These are phyloP conservation scores for Oxyruncus cristatus DNA, from an alignment of 2,113 vertebrate genomes.

Conservation along the genomic window DNA sequence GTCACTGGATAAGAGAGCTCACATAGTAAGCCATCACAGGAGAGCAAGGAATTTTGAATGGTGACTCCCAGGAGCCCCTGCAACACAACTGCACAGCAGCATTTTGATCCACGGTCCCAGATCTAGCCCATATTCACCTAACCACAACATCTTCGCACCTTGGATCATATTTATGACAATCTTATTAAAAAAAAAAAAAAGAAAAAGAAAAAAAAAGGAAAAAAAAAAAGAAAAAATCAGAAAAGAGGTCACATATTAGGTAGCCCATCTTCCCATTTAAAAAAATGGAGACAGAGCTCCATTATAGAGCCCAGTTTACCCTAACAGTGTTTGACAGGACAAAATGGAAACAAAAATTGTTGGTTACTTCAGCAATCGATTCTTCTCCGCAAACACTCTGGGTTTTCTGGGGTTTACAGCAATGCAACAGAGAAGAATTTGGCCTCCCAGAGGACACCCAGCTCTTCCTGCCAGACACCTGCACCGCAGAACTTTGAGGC, in stretches of 20 bases:
- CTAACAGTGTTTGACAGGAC: background rate
- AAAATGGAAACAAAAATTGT: background rate
- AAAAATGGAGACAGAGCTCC: background rate
- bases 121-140: background rate
- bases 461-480: background rate
- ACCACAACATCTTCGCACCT: background rate
- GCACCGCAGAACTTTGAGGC: background rate
- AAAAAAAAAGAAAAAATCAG: background rate
- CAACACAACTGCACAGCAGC: background rate
- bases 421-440: background rate
- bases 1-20: background rate
- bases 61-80: background rate
- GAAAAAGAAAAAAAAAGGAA: background rate
- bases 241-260: background rate
- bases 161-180: background rate
- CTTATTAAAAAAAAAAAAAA: background rate
- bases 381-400: background rate
- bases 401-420: background rate
- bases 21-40: background rate
- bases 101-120: background rate
- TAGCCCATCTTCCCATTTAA: background rate
- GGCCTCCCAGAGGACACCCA: background rate
- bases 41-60: background rate
- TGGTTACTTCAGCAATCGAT: background rate
- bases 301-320: background rate